Conservation (phyloP, 2,888 invertebrate genomes). For the Chaitophorus viminalis region DNA sequence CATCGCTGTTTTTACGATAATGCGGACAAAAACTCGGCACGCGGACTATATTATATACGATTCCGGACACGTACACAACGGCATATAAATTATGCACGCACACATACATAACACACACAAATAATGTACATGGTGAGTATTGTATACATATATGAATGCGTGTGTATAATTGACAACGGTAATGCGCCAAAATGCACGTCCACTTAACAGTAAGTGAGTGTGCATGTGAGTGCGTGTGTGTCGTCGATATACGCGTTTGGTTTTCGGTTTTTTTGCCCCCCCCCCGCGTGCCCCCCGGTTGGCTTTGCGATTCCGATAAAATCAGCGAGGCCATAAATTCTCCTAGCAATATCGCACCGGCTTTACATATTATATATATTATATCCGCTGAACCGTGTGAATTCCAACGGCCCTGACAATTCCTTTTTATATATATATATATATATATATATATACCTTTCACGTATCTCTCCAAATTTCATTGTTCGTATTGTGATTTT, state of each 20-base stretch:
- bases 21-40: neutral
- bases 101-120: neutral
- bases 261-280: neutral
- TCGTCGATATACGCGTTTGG: neutral
- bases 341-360: neutral
- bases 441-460: no score
- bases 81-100: neutral
- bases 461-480: neutral
- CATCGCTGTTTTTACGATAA: neutral
- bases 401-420: neutral
- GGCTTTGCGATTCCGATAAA: slow-evolving; percentile 7
- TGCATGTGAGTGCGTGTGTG: no score
- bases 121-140: neutral
- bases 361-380: no score
- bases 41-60: neutral
- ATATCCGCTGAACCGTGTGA: neutral
- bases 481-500: slow-evolving; percentile 1
- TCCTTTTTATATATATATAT: no score
- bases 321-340: slow-evolving; percentile 36
- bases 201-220: neutral
- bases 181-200: slow-evolving; percentile 21
- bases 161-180: neutral
- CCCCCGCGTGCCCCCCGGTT: neutral
- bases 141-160: neutral
- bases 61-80: neutral